phyloP scores from a whole-genome alignment of 1,140 invertebrate genomes.

The Cecropterus lyciades region DNA sequence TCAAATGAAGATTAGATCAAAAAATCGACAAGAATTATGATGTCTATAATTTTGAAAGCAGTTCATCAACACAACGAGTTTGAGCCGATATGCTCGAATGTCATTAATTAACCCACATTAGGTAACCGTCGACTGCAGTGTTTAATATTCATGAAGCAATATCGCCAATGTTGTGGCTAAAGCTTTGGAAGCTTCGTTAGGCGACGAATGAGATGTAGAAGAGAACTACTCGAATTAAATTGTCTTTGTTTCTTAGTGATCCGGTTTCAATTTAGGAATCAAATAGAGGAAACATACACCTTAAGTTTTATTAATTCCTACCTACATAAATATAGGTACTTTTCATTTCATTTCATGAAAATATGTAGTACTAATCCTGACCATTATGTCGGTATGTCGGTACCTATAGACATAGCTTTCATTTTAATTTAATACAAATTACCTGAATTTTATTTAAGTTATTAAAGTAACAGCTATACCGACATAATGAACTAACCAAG shows the following conservation, averaged over 20 bases:
- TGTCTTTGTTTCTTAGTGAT: conserved; percentile 2
- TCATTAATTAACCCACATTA: conserved; percentile 30
- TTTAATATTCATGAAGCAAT: conserved; percentile 44
- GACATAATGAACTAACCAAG: no score
- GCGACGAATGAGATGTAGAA: conserved; percentile 14
- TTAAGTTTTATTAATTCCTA: background rate
- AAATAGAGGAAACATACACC: no score
- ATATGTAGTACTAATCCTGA: no score
- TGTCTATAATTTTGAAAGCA: background rate
- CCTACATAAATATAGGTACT: no score
- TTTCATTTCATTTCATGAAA: no score
- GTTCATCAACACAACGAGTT: background rate
- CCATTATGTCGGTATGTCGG: no score
- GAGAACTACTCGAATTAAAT: conserved; percentile 12
- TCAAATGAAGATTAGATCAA: background rate
- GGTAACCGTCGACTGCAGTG: conserved; percentile 35
- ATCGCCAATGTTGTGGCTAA: conserved; percentile 5
- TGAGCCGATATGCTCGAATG: background rate
- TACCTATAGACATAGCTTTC: no score
- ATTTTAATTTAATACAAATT: no score
- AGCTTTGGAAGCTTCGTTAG: conserved; percentile 20
- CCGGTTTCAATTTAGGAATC: no score
- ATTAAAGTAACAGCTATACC: no score
- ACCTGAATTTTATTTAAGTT: no score
- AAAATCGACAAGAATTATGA: background rate